Evolutionary conservation across 2,113 vertebrate genomes (phyloP), one percentile per base, ranked within the genome.

Genomic region (Archocentrus centrarchus): DNA sequence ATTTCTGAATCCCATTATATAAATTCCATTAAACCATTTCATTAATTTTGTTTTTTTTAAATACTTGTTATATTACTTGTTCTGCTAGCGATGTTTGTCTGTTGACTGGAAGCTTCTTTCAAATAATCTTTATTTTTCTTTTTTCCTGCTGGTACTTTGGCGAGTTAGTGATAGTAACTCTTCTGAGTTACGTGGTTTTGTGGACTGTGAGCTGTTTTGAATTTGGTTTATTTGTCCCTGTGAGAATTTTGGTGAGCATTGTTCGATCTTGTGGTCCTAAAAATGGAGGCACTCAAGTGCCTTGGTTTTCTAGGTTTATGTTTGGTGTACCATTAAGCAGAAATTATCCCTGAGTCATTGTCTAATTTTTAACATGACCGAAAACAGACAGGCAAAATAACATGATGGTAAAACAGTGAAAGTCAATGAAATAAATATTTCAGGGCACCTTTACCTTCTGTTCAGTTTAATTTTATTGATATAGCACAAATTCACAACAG

Each of bases 1-100:
- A 82, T 70, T 27, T 24, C 32, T 47, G 17, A 59, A 75, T 81
- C 11, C 11, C n/a, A 15, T 75, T n/a, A 66, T 20, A 24, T 35
- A 22, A 22, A 80, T 60, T 9, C 7, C 68, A 87, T 81, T 9
- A 84, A 64, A 61, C 20, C 8, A n/a, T 62, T 70, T 79, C 27
- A 77, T 86, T 73, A 17, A 79, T 24, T 75, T 1, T 35, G 7
- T 35, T 35, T 35, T 35, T 35, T 35, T 7, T 35, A 2, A 30
- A 13, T 11, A 35, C 44, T 50, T 22, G 58, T 77, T n/a, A 18
- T 75, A 85, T 77, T 55, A 27, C 47, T 37, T 57, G 59, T 75
- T 50, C 64, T 57, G 22, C 6, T 20, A n/a, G 55, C 20, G 37
- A 1, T 75, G 41, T 76, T 75, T 84, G 27, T 91, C 39, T 53